Base-by-base conservation (phyloP, 2,797 vertebrate genomes). In the Sciaenops ocellatus region DNA sequence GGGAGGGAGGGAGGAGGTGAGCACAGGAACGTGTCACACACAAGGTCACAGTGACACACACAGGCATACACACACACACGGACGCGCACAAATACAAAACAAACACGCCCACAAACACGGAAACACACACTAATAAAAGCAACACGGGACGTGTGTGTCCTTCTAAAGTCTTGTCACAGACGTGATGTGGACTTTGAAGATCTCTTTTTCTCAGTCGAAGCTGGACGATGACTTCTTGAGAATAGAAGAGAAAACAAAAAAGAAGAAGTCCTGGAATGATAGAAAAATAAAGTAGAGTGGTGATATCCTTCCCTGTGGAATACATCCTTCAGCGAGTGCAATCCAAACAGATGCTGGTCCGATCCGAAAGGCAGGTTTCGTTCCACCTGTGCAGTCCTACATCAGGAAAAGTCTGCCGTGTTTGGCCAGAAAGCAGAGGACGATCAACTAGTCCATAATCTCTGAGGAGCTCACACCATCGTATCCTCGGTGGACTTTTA, bases 61-160 rank as follows among this genome's bases (percentile, higher is more conserved):
- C 86, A 85, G 71, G 71, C 82, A 78, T 65, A 87, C 85, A 74
- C 85, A 84, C 87, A 76, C 87, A 83, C 84, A 89, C 84, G 65
- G 82, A 83, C 65, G 55, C 87, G 79, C 88, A 94, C 88, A 62
- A 90, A 93, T 92, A 94, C 92, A 94, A 94, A 94, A 94, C 93
- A 93, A 93, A 94, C 91, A 94, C 92, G 51, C 92, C 87, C 87
- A 93, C 90, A 82, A 93, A 95, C 91, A 95, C 91, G 48, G 86
- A 94, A 90, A 93, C 91, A 93, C 93, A 88, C 88, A 90, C 85
- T 90, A 86, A 80, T 86, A 82, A 91, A 95, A 93, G 91, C 87
- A 82, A 94, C 88, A 93, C 87, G 66, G 34, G 80, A 92, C 68
- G 73, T 80, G 85, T 90, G 89, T 87, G 86, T 93, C 91, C 87